Evolutionary conservation across 2,888 invertebrate genomes (phyloP).

Genomic region (Leistus spinibarbis): DNA sequence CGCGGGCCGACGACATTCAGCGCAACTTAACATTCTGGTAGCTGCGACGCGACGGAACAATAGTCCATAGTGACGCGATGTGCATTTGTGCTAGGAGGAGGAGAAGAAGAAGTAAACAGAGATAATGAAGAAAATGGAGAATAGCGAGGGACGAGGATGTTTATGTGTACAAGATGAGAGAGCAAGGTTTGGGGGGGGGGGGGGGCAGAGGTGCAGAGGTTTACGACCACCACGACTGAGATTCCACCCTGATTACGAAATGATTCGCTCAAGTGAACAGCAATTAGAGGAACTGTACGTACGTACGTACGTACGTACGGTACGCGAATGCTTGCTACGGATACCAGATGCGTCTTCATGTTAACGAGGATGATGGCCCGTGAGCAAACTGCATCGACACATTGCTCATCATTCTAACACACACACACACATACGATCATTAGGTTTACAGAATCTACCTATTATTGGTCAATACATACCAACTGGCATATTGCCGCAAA

Average conservation of each 20-base stretch:
- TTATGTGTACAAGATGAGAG: slow-evolving; percentile 35
- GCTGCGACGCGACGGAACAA: not conserved
- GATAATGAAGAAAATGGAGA: slow-evolving; percentile 31
- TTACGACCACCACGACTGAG: slow-evolving; percentile 46
- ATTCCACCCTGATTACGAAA: slow-evolving; percentile 52
- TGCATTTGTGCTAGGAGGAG: not conserved
- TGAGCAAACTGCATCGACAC: not conserved
- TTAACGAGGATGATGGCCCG: slow-evolving; percentile 20
- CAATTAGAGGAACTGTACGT: slow-evolving; percentile 47
- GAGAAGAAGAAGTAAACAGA: not conserved
- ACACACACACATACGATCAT: not conserved
- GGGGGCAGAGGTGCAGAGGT: slow-evolving; percentile 46
- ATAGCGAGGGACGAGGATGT: not conserved
- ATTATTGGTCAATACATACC: not conserved
- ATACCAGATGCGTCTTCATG: slow-evolving; percentile 27
- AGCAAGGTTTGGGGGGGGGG: slow-evolving; percentile 40
- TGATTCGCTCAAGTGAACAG: slow-evolving; percentile 50
- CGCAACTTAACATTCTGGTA: slow-evolving; percentile 14
- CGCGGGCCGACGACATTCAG: not conserved
- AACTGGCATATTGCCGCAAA: too few relatives aligned
- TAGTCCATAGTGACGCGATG: not conserved
- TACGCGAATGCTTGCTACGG: not conserved
- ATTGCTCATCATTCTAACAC: not conserved
- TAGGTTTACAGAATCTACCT: too few relatives aligned
- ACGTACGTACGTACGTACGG: too few relatives aligned